Conservation (phyloP, 2,113 vertebrate species). For the Synchiropus splendidus region DNA sequence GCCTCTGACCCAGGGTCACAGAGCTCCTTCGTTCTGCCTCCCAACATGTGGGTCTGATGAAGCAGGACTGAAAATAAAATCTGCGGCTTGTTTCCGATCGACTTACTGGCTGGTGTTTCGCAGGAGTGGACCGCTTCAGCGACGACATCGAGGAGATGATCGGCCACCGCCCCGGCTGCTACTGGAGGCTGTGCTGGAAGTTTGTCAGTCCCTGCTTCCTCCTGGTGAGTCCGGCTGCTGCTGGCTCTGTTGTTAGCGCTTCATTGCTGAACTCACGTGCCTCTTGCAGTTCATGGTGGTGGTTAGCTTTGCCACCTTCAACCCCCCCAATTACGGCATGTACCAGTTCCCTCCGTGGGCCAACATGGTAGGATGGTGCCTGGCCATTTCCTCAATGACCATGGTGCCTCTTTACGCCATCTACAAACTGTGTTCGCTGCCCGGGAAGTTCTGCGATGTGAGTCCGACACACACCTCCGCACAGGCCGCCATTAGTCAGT, state of each 20-base stretch:
- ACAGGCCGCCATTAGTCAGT: slow-evolving; percentile 2
- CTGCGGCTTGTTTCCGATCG: too few species aligned
- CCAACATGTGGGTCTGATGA: background rate
- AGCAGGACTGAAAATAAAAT: too few species aligned
- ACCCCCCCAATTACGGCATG: slow-evolving; percentile 73
- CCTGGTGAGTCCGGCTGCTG: slow-evolving; percentile 60
- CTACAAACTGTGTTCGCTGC: slow-evolving; percentile 79
- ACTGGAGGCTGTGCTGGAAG: slow-evolving; percentile 90
- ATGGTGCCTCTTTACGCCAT: slow-evolving; percentile 82
- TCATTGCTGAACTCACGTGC: too few species aligned
- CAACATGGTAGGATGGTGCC: slow-evolving; percentile 76
- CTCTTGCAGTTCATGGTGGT: slow-evolving; percentile 79
- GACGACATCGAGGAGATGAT: slow-evolving; percentile 86
- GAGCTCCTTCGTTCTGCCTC: slow-evolving; percentile 40
- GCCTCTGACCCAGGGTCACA: slow-evolving; percentile 31
- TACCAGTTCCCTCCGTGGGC: slow-evolving; percentile 81
- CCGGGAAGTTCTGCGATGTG: slow-evolving; percentile 76
- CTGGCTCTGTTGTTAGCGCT: too few species aligned
- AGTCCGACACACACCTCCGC: slow-evolving; percentile 20
- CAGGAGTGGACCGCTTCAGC: slow-evolving; percentile 82
- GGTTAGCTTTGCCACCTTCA: slow-evolving; percentile 78
- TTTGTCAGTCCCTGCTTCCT: slow-evolving; percentile 86
- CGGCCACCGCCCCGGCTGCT: slow-evolving; percentile 73
- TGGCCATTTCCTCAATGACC: slow-evolving; percentile 82
- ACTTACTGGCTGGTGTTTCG: slow-evolving; percentile 8